Percentiles rank a stretch among this genome's conserved stretches.
These are phyloP conservation scores for Pseudococcus jackbeardsleyi DNA, from an alignment of 2,888 invertebrate genomes.

Conservation along the genomic window DNA sequence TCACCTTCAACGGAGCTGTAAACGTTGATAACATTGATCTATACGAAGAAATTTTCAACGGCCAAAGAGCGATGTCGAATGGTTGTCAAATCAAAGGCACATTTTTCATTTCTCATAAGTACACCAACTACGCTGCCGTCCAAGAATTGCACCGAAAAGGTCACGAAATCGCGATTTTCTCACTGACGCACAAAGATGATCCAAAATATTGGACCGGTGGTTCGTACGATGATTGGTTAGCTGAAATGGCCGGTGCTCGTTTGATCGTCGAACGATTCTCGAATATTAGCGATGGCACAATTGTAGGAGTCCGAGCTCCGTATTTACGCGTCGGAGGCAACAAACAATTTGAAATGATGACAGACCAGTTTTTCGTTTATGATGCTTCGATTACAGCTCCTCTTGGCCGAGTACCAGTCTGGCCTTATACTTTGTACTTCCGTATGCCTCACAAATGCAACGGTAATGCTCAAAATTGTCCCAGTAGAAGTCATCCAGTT, in stretches of 20 bases:
- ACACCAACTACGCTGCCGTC: conserved; percentile 90
- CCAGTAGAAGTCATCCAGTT: conserved; percentile 87
- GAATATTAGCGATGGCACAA: conserved; percentile 91
- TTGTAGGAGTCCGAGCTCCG: conserved; percentile 89
- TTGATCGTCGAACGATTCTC: conserved; percentile 90
- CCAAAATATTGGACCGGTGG: conserved; percentile 92
- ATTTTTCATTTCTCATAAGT: conserved; percentile 93
- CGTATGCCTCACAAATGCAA: conserved; percentile 96
- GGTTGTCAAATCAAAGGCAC: conserved; percentile 90
- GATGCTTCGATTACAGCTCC: conserved; percentile 95
- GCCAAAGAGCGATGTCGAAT: conserved; percentile 87
- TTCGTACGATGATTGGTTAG: conserved; percentile 91
- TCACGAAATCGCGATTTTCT: conserved; percentile 93
- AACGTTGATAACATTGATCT: conserved; percentile 94
- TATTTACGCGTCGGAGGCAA: conserved; percentile 93
- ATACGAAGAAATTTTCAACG: conserved; percentile 91
- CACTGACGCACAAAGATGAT: conserved; percentile 92
- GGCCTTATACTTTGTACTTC: conserved; percentile 98
- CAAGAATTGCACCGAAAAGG: conserved; percentile 91
- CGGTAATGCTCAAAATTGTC: conserved; percentile 94
- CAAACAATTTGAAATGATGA: conserved; percentile 97
- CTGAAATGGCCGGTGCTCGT: conserved; percentile 93
- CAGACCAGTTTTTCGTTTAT: conserved; percentile 93
- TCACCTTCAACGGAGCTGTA: conserved; percentile 92
- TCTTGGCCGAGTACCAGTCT: conserved; percentile 88